Percentiles rank a stretch among this genome's conserved stretches.
Conservation (phyloP, 2,797 vertebrate species). For the Ciconia nigra region DNA sequence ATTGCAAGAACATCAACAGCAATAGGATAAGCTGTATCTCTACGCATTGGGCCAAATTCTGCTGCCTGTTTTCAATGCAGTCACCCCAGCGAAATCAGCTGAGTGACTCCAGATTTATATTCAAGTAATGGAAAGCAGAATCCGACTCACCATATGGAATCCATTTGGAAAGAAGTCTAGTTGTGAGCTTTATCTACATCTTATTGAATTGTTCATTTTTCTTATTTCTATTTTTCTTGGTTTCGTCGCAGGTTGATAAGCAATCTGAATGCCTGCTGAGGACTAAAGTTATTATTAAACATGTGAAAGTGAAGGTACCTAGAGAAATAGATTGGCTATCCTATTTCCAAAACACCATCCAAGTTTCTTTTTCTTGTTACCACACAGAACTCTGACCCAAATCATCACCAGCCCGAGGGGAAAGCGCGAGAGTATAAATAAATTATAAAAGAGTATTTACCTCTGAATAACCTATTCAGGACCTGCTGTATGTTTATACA, state of each 20-base stretch:
- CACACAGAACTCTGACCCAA: neutral
- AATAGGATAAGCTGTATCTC: conserved; percentile 49
- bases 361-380: neutral
- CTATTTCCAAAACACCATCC: neutral
- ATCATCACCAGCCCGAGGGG: neutral
- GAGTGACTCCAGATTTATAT: conserved; percentile 55
- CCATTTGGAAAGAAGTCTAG: conserved; percentile 39
- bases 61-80: conserved; percentile 38
- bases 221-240: conserved; percentile 47
- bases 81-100: neutral
- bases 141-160: conserved; percentile 46
- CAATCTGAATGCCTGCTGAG: conserved; percentile 25
- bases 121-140: conserved; percentile 53
- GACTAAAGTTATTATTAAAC: neutral
- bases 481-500: conserved; percentile 10
- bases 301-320: neutral
- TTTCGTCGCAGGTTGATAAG: conserved; percentile 38
- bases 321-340: conserved; percentile 12
- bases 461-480: neutral
- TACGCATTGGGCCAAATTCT: conserved; percentile 11
- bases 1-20: conserved; percentile 46
- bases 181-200: conserved; percentile 37
- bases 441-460: neutral
- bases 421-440: neutral
- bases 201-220: conserved; percentile 56